Evolutionary conservation across 2,888 invertebrate species (phyloP), one percentile per base, ranked within the genome.

Genomic region (Torymus auratus): DNA sequence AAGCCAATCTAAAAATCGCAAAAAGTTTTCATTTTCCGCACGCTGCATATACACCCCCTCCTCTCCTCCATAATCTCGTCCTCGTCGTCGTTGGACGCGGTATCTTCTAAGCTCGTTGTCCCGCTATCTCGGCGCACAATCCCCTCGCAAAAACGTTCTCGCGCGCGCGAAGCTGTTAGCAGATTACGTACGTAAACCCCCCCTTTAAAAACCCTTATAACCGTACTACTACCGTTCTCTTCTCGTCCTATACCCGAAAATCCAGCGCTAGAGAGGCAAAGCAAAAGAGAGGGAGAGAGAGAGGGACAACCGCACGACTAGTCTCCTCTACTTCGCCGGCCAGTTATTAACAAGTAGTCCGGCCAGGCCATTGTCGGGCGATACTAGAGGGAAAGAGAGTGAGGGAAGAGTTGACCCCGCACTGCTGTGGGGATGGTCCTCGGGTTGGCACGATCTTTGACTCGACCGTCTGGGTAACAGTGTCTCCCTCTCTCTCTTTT

Each of bases 291-390:
- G 41, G 41, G 41, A 41, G 28, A 28, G n/a, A n/a, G n/a, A n/a
- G 41, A 41, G 41, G 41, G 41, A 41, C 41, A 41, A 41, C 41
- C 41, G 41, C 41, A 41, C 41, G 41, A 41, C 41, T 50, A 10
- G 17, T 41, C 23, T 50, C 23, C 14, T 50, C 13, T 14, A 12
- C 23, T 41, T 15, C 11, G 50, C 55, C 41, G 41, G 64, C 13
- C 20, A 12, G 71, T 78, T 77, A 71, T 71, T 64, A 77, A 77
- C 70, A 70, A 77, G 77, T 65, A 65, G 72, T 72, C 69, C 41
- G 55, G 65, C 50, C 14, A 23, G 4, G 56, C 58, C 23, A 53
- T 73, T 64, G 64, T 62, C 62, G 73, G 15, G 41, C 41, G 41
- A 41, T 41, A 41, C 41, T 41, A 41, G 41, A 41, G 41, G 41